phyloP scores from a whole-genome alignment of 2,888 invertebrate species.

The Spatulosminthurus flaviceps region DNA sequence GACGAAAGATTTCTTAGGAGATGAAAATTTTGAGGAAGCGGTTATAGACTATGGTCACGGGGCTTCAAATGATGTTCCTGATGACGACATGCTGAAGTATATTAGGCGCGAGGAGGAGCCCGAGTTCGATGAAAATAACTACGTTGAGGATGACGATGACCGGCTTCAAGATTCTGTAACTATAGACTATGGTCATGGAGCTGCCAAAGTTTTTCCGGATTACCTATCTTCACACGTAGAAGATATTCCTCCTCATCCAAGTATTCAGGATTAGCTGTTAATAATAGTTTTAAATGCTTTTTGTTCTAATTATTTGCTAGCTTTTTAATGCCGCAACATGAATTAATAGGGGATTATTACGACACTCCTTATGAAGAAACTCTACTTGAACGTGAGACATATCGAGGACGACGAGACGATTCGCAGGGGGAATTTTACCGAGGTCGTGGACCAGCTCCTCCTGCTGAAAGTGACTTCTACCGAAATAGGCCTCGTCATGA shows the following conservation, averaged over 20 bases:
- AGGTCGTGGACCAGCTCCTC: background rate
- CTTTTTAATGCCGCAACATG: constrained; percentile 15
- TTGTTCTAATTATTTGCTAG: no score
- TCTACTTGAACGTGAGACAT: background rate
- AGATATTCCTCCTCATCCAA: constrained; percentile 39
- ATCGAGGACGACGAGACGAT: background rate
- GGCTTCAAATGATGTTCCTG: constrained; percentile 44
- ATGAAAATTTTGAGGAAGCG: constrained; percentile 46
- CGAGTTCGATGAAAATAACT: constrained; percentile 44
- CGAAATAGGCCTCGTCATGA: background rate
- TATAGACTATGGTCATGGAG: constrained; percentile 61
- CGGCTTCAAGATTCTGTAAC: constrained; percentile 50
- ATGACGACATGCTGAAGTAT: constrained; percentile 40
- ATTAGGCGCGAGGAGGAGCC: constrained; percentile 45
- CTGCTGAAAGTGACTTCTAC: background rate
- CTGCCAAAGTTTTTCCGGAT: constrained; percentile 24
- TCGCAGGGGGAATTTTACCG: background rate
- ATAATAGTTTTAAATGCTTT: no score
- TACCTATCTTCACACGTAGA: background rate
- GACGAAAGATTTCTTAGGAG: background rate
- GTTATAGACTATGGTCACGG: constrained; percentile 61
- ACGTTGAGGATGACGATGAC: constrained; percentile 45
- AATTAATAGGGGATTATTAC: constrained; percentile 44
- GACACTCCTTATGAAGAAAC: constrained; percentile 21
- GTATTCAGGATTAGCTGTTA: no score